Evolutionary conservation across 64 coral and sea anemone genomes (phyloP), one percentile per base, ranked within the genome.

Genomic region (Dendrophyllia cribrosa): DNA sequence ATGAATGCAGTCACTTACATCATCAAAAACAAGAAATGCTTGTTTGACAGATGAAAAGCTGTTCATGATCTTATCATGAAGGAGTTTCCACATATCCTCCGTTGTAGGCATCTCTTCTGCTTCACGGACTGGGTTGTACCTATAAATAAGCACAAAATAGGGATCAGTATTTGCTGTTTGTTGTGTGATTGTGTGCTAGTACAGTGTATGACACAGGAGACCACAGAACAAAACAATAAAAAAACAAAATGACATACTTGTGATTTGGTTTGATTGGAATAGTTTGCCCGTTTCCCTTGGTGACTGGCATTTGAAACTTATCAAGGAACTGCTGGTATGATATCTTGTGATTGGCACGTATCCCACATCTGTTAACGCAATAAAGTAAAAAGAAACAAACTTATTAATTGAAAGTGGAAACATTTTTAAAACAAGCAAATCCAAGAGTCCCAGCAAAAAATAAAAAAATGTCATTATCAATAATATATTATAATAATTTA

Each of bases 11-110:
- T 9, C 26, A 87, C 97, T 88, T 98, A 98, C 97, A 91, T 96
- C 94, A 87, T 98, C 97, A 96, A 98, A 98, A 51, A 96, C 97
- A 71, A 98, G 91, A 58, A 98, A 98, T 53, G 97, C 97, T 79
- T 99, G 82, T 67, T 99, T 99, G 20, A 99, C 83, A 7, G 94
- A 93, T 13, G 91, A 88, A 65, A 99, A 99, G 67, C 88, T 99
- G 47, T 93, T 85, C 46, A 88, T 74, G 58, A 99, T 78, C 74
- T 96, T 96, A 7, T 91, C 93, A 71, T 81, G 87, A 43, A 99
- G 94, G 17, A 90, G 81, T 70, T 93, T 94, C 88, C 94, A 99
- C 10, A 99, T 96, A 70, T 99, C 94, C 64, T 99, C 94, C 17
- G 94, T 93, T 0, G 91, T 85, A 21, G 91, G 88, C 15, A 86